A percentile compares a stretch with the other conserved stretches of the same genome.
These are phyloP conservation scores for Numida meleagris DNA, from an alignment of 2,113 vertebrate species.

Conservation along the genomic window DNA sequence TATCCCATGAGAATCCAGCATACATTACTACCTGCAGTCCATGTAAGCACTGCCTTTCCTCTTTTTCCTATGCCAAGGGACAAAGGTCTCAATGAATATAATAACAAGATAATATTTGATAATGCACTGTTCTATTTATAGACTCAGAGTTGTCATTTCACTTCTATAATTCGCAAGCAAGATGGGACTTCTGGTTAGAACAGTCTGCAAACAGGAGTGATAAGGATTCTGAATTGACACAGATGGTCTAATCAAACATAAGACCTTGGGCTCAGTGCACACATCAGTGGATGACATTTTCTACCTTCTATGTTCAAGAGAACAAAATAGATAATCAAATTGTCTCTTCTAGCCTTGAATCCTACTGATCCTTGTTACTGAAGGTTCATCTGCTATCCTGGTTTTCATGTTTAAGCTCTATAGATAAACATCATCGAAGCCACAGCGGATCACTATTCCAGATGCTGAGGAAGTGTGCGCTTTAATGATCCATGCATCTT, in stretches of 20 bases:
- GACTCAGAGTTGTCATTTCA: background rate
- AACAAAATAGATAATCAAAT: background rate
- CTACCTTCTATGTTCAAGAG: background rate
- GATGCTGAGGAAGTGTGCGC: background rate
- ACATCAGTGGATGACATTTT: background rate
- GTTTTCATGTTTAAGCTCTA: background rate
- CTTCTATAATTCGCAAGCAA: background rate
- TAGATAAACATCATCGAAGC: background rate
- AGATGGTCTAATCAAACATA: background rate
- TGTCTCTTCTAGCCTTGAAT: background rate
- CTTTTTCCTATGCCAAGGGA: background rate
- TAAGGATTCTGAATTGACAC: background rate
- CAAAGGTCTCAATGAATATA: conserved; percentile 3
- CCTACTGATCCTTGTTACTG: background rate
- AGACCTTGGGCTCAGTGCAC: background rate
- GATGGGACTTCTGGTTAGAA: background rate
- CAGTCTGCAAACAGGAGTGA: background rate
- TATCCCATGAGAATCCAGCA: background rate
- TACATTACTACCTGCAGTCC: background rate
- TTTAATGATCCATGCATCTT: background rate
- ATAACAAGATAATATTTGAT: conserved; percentile 23
- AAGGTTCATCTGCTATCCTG: background rate
- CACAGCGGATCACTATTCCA: background rate
- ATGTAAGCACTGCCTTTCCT: conserved; percentile 6
- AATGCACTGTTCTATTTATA: background rate